Conservation (phyloP, 2,113 vertebrate genomes). For the Corythoichthys intestinalis region DNA sequence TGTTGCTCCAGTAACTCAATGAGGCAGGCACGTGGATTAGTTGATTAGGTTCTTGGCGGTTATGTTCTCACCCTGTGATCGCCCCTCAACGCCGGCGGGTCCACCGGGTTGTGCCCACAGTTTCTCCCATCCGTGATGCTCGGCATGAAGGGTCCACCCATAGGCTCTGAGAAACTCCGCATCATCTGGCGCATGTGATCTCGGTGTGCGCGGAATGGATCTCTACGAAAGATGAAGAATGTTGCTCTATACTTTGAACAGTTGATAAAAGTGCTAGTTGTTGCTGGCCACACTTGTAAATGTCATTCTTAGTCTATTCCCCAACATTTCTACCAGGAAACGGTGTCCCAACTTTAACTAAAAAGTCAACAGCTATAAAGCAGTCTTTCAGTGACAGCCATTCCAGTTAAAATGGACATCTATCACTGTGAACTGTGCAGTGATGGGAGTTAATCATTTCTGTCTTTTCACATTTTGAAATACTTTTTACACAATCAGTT, state of each 20-base stretch:
- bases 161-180: slow-evolving; percentile 82
- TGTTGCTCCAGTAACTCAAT: slow-evolving; percentile 33
- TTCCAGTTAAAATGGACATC: no score
- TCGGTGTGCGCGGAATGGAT: slow-evolving; percentile 80
- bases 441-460: no score
- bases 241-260: neutral
- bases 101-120: slow-evolving; percentile 28
- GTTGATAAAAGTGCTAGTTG: neutral
- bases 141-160: slow-evolving; percentile 70
- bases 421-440: no score
- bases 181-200: slow-evolving; percentile 82
- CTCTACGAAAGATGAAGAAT: slow-evolving; percentile 63
- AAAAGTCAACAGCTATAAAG: no score
- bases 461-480: no score
- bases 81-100: slow-evolving; percentile 48
- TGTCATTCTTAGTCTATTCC: no score
- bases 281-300: neutral
- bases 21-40: neutral
- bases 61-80: slow-evolving; percentile 74
- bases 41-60: neutral
- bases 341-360: no score
- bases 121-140: slow-evolving; percentile 69
- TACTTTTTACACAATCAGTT: no score
- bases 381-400: no score
- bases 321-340: no score